Percentiles rank a stretch among this genome's conserved stretches.
phyloP scores from a whole-genome alignment of 2,888 invertebrate genomes.

The Agapostemon virescens region DNA sequence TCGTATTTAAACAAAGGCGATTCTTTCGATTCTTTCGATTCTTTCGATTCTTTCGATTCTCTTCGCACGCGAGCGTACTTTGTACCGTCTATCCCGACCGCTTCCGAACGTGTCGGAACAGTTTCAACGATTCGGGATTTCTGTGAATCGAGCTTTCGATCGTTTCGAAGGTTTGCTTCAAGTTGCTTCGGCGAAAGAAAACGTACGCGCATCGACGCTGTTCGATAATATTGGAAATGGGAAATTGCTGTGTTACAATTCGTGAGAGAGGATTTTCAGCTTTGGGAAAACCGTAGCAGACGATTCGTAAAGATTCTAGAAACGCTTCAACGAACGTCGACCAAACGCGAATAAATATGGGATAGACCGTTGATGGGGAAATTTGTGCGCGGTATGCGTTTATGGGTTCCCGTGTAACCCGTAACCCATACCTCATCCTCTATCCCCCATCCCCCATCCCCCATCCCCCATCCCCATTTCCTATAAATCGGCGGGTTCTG shows the following conservation, averaged over 20 bases:
- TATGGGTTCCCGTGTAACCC: constrained; percentile 45
- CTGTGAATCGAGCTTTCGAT: background rate
- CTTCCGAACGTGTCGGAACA: background rate
- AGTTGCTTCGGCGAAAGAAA: background rate
- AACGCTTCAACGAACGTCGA: background rate
- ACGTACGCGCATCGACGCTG: background rate
- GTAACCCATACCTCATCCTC: no score
- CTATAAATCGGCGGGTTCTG: constrained; percentile 58
- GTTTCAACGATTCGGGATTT: background rate
- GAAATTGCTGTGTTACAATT: background rate
- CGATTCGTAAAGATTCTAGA: background rate
- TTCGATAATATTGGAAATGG: background rate
- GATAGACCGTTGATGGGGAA: constrained; percentile 49
- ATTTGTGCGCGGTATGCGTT: constrained; percentile 57
- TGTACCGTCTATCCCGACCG: background rate
- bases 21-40: background rate
- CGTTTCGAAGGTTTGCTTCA: background rate
- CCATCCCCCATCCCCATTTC: background rate
- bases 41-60: background rate
- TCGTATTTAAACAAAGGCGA: constrained; percentile 47
- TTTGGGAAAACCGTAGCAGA: no score
- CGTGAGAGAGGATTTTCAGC: background rate
- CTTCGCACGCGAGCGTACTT: background rate
- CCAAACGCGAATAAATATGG: constrained; percentile 32
- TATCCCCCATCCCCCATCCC: no score